phyloP scores from a whole-genome alignment of 2,888 invertebrate species.

The Lithophane semibrunnea region DNA sequence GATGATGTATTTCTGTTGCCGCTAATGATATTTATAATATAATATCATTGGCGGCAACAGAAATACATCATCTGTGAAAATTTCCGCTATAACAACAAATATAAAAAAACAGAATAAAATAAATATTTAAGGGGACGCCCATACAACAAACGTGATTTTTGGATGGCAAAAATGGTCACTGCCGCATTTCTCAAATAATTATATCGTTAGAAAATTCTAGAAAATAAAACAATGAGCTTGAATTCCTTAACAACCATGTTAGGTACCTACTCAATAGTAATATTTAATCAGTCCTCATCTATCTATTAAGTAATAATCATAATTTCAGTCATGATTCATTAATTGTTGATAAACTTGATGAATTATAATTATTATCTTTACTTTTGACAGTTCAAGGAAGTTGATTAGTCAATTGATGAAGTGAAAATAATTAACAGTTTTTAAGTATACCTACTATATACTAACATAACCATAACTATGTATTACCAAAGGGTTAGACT shows the following conservation, averaged over 20 bases:
- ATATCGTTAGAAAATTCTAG: neutral
- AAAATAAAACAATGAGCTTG: neutral
- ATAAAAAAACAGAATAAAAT: too few species aligned
- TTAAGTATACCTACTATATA: neutral
- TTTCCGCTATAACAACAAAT: too few species aligned
- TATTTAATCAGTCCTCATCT: constrained; percentile 4
- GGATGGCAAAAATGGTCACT: neutral
- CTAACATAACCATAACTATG: too few species aligned
- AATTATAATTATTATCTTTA: constrained; percentile 17
- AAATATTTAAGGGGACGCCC: too few species aligned
- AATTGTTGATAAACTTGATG: constrained; percentile 22
- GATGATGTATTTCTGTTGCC: too few species aligned
- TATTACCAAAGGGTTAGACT: too few species aligned
- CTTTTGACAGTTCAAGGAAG: constrained; percentile 1
- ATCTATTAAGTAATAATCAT: constrained; percentile 17
- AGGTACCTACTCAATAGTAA: neutral
- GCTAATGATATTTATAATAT: too few species aligned
- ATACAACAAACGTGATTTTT: too few species aligned
- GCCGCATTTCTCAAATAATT: neutral
- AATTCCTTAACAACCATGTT: neutral
- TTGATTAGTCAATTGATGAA: neutral
- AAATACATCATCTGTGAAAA: too few species aligned
- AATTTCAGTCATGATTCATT: constrained; percentile 31
- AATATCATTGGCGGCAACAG: too few species aligned
- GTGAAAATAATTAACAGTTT: neutral